Percentiles rank a stretch among this genome's conserved stretches.
These are phyloP conservation scores for Camelus dromedarius DNA, from an alignment of 2,113 vertebrate species.

Conservation along the genomic window DNA sequence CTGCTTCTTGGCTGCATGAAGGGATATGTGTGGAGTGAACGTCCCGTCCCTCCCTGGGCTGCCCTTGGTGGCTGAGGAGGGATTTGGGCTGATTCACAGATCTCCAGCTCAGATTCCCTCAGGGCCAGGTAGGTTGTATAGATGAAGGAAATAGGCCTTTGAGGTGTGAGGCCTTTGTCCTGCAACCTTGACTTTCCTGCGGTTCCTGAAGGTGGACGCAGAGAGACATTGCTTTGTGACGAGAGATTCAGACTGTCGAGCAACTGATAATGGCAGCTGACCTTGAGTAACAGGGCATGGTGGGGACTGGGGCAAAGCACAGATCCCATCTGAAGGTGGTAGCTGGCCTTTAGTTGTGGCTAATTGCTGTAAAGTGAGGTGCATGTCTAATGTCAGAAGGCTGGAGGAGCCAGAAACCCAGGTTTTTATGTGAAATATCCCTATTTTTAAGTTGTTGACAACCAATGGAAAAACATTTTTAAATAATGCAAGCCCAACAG, in stretches of 20 bases:
- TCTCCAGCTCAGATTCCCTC: not conserved
- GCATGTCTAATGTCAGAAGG: not conserved
- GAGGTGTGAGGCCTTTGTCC: not conserved
- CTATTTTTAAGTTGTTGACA: constrained; percentile 20
- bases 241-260: not conserved
- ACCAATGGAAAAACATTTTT: not conserved
- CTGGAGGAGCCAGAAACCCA: not conserved
- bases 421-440: not conserved
- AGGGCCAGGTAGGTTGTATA: not conserved
- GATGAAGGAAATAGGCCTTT: not conserved
- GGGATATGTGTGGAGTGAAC: not conserved
- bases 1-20: not conserved
- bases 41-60: not conserved
- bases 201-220: not conserved
- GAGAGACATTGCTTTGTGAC: not conserved
- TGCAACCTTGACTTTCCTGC: not conserved
- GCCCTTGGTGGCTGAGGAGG: not conserved
- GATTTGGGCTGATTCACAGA: not conserved
- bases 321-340: not conserved
- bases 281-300: not conserved
- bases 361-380: not conserved
- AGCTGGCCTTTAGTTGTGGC: not conserved
- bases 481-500: not conserved
- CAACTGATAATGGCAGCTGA: not conserved
- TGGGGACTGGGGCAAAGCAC: not conserved